Conservation (phyloP, 2,888 invertebrate genomes). For the Bimastos eiseni region DNA sequence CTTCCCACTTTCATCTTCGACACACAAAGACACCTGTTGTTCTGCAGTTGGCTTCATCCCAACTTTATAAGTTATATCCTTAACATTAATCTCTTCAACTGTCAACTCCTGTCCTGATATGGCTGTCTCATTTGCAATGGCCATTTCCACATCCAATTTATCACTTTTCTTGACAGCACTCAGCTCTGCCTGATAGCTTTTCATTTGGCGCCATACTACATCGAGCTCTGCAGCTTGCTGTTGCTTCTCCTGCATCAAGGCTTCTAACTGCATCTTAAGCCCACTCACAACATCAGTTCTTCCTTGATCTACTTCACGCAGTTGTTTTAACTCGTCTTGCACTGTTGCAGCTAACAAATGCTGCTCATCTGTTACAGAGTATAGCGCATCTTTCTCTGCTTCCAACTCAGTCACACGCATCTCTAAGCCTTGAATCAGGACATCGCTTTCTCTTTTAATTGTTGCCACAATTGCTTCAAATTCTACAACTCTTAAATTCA, state of each 20-base stretch:
- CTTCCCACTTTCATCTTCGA: background rate
- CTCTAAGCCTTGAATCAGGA: background rate
- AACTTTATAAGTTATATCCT: background rate
- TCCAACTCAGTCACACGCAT: background rate
- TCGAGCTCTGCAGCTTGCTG: background rate
- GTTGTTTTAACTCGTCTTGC: conserved; percentile 13
- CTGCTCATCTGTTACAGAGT: background rate
- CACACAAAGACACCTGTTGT: background rate
- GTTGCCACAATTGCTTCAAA: background rate
- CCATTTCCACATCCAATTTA: background rate
- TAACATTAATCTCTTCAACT: background rate
- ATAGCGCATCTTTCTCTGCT: background rate
- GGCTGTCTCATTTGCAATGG: background rate
- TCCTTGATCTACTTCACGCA: conserved; percentile 21
- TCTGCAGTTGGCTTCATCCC: background rate
- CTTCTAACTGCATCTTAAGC: conserved; percentile 10
- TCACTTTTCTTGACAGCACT: background rate
- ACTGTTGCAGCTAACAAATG: background rate
- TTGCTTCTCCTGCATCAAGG: conserved; percentile 10
- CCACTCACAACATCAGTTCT: background rate
- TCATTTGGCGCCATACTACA: background rate
- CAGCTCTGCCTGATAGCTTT: background rate
- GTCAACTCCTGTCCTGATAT: background rate
- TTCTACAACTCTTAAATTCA: background rate
- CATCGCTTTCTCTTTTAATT: background rate